Percentiles rank a stretch among this genome's conserved stretches.
phyloP scores from a whole-genome alignment of 2,888 invertebrate genomes.

The Limulus polyphemus region DNA sequence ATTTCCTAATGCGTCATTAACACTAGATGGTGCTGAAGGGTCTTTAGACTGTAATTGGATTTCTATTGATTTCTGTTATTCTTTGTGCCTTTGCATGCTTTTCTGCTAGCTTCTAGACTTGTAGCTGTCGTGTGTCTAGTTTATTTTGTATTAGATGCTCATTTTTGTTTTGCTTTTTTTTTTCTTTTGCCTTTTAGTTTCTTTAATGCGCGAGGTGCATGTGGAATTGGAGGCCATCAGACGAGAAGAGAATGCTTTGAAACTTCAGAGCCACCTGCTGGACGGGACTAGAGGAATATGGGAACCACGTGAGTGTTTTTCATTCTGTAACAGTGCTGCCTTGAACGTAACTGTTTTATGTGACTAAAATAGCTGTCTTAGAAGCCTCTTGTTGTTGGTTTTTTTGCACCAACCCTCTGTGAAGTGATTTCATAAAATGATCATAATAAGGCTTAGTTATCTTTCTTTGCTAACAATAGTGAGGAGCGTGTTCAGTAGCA shows the following conservation, averaged over 20 bases:
- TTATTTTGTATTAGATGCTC: not conserved
- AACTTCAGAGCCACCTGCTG: slow-evolving; percentile 10
- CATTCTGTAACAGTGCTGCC: not conserved
- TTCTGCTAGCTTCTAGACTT: not conserved
- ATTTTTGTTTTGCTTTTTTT: slow-evolving; percentile 10
- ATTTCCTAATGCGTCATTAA: no score
- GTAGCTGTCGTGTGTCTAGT: not conserved
- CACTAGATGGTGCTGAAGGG: no score
- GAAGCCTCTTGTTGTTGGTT: no score
- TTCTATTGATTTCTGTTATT: no score
- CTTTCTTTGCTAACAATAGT: no score
- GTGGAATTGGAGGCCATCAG: slow-evolving; percentile 27
- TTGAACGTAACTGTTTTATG: not conserved
- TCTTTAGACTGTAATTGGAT: no score
- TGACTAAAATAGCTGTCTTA: no score
- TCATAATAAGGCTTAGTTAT: no score
- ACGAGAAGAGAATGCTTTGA: slow-evolving; percentile 23
- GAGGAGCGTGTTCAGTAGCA: no score
- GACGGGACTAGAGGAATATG: slow-evolving; percentile 16
- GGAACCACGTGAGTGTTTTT: slow-evolving; percentile 19
- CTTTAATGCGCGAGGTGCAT: slow-evolving; percentile 29
- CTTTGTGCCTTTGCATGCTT: not conserved
- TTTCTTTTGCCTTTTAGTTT: slow-evolving; percentile 13
- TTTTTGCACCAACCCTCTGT: no score
- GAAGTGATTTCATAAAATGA: no score